Evolutionary conservation across 1,140 invertebrate species (phyloP).

Genomic region (Melitaea cinxia): DNA sequence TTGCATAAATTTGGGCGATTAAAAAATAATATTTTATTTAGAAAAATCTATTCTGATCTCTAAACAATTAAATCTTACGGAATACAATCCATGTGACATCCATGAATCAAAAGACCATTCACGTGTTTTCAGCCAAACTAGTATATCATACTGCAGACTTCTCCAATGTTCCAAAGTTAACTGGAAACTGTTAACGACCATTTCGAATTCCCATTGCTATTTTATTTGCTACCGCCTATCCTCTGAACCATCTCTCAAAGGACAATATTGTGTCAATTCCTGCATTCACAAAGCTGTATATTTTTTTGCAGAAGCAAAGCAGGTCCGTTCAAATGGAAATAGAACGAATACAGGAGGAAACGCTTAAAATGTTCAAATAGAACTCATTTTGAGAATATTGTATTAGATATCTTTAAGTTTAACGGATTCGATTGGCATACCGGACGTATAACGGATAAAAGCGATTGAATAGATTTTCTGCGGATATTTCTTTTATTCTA

Average conservation of each 20-base stretch:
- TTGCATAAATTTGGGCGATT: too few relatives aligned
- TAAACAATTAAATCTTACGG: too few relatives aligned
- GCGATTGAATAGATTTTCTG: not conserved
- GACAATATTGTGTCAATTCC: constrained; percentile 62
- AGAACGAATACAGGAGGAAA: constrained; percentile 17
- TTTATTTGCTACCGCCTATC: not conserved
- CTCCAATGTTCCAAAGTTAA: not conserved
- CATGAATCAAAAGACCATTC: too few relatives aligned
- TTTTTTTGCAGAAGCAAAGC: constrained; percentile 41
- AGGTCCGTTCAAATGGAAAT: constrained; percentile 52
- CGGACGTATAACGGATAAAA: too few relatives aligned
- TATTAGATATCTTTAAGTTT: not conserved
- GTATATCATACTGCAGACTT: not conserved
- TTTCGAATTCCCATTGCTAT: constrained; percentile 11
- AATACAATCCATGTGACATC: too few relatives aligned
- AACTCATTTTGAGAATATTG: constrained; percentile 17
- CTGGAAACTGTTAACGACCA: not conserved
- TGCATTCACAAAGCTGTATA: constrained; percentile 46
- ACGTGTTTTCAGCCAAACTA: too few relatives aligned
- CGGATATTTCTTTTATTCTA: not conserved
- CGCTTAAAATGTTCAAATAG: constrained; percentile 27
- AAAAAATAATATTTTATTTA: too few relatives aligned
- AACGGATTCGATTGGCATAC: not conserved
- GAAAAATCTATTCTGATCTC: too few relatives aligned
- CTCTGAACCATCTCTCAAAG: constrained; percentile 40